phyloP scores from a whole-genome alignment of 2,113 vertebrate species.

The Alligator sinensis region DNA sequence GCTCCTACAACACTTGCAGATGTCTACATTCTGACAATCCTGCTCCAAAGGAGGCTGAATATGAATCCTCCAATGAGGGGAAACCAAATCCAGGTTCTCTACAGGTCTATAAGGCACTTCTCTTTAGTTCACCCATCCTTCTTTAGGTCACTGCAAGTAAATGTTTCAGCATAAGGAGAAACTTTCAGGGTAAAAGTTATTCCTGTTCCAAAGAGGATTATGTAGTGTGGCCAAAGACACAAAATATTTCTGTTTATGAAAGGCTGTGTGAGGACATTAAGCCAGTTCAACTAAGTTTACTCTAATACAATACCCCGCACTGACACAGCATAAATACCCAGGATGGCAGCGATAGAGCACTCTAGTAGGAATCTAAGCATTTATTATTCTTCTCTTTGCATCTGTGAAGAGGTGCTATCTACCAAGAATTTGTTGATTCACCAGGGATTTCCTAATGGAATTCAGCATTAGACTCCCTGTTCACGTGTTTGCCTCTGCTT shows the following conservation, averaged over 20 bases:
- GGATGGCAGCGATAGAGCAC: background rate
- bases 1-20: background rate
- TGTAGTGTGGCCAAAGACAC: no score
- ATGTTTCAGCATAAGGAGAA: no score
- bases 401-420: background rate
- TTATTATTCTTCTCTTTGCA: background rate
- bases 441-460: accelerated
- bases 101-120: background rate
- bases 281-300: no score
- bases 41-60: background rate
- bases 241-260: no score
- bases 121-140: no score
- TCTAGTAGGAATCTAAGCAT: background rate
- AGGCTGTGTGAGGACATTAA: no score
- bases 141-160: no score
- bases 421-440: background rate
- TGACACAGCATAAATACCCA: background rate
- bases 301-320: accelerated
- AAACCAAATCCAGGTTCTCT: accelerated
- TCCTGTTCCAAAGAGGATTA: no score
- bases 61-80: background rate
- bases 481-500: background rate
- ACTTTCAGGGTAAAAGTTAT: no score
- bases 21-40: accelerated
- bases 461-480: background rate